These are phyloP conservation scores for Myotis davidii DNA, from an alignment of 2,113 vertebrate species.

Conservation along the genomic window DNA sequence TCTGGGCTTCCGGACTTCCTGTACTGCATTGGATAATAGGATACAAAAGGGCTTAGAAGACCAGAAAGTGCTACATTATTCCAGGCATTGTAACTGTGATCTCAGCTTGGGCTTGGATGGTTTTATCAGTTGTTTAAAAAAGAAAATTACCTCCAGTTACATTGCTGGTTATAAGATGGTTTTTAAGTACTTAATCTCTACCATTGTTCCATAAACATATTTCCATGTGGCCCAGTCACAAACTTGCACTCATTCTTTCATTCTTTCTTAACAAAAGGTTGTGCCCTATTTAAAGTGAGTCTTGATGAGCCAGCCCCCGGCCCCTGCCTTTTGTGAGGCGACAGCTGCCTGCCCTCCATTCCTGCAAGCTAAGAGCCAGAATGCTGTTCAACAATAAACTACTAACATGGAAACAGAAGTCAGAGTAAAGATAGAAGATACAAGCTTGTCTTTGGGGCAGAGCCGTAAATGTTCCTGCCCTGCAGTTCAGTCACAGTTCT, in stretches of 20 bases:
- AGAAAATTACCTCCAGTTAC: neutral
- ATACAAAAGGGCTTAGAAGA: neutral
- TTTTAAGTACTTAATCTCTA: neutral
- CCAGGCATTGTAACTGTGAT: neutral
- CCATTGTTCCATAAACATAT: neutral
- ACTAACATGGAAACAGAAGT: neutral
- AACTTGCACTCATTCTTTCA: neutral
- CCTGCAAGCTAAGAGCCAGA: neutral
- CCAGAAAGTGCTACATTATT: neutral
- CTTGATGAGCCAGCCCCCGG: neutral
- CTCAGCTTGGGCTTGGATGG: neutral
- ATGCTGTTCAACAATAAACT: neutral
- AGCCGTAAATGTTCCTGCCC: neutral
- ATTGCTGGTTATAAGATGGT: neutral
- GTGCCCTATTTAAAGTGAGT: neutral
- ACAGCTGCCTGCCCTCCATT: neutral
- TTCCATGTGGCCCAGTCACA: neutral
- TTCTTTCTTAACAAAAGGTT: constrained; percentile 8
- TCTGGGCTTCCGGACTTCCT: neutral
- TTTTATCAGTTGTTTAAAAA: neutral
- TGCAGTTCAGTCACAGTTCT: neutral
- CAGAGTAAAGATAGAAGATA: neutral
- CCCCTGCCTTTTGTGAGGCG: neutral
- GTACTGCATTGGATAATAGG: neutral
- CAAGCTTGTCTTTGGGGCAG: neutral